These are phyloP conservation scores for Phylloscopus trochilus DNA, from an alignment of 2,113 vertebrate species.

Conservation along the genomic window DNA sequence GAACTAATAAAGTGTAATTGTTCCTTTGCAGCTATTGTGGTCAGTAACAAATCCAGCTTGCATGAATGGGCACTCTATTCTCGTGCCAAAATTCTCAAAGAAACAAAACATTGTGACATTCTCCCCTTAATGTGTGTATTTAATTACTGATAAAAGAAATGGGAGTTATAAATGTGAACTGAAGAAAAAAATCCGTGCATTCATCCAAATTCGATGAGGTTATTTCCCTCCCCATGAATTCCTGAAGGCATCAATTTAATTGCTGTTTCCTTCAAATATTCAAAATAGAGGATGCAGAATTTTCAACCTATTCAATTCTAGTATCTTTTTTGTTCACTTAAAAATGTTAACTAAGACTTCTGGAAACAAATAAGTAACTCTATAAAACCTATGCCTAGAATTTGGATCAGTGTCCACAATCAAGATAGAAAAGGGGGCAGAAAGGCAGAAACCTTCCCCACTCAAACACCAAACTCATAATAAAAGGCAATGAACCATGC, in stretches of 20 bases:
- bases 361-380: background rate
- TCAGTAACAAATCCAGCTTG: constrained; percentile 54
- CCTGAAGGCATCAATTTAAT: background rate
- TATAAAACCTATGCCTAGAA: background rate
- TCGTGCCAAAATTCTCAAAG: constrained; percentile 66
- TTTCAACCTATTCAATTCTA: background rate
- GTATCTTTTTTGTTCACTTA: background rate
- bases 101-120: constrained; percentile 66
- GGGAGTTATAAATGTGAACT: constrained; percentile 47
- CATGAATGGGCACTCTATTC: constrained; percentile 59
- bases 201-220: constrained; percentile 20
- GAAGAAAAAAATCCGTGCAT: constrained; percentile 37
- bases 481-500: background rate
- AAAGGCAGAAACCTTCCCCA: background rate
- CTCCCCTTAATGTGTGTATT: constrained; percentile 51
- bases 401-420: background rate
- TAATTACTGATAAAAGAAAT: constrained; percentile 72
- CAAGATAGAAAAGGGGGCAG: background rate
- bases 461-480: background rate
- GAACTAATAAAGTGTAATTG: constrained; percentile 66
- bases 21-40: constrained; percentile 66
- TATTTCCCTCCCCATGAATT: constrained; percentile 2
- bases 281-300: background rate
- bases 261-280: background rate
- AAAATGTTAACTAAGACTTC: background rate